phyloP scores from a whole-genome alignment of 2,797 vertebrate species.

The Brachymystax lenok region DNA sequence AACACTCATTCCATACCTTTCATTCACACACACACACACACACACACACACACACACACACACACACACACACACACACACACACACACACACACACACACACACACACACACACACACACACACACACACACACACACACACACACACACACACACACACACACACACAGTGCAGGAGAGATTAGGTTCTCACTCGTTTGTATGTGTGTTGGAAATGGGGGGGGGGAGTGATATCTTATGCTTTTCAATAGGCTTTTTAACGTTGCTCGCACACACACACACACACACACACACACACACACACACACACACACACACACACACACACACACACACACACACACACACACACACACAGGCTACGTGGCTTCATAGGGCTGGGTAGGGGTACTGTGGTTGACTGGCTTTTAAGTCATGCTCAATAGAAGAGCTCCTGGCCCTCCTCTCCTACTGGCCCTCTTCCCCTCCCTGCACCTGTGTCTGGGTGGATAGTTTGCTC shows the following conservation, averaged over 20 bases:
- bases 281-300: slow-evolving; percentile 6
- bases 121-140: slow-evolving; percentile 21
- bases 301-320: slow-evolving; percentile 19
- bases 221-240: slow-evolving; percentile 64
- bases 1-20: slow-evolving; percentile 76
- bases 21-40: slow-evolving; percentile 53
- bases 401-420: slow-evolving; percentile 77
- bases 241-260: too few species aligned
- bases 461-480: slow-evolving; percentile 71
- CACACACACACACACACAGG: slow-evolving; percentile 21
- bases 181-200: background rate
- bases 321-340: slow-evolving; percentile 24
- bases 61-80: slow-evolving; percentile 28
- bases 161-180: too few species aligned
- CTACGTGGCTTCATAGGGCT: slow-evolving; percentile 55
- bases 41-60: slow-evolving; percentile 3
- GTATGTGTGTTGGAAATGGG: background rate
- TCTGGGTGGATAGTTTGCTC: slow-evolving; percentile 45
- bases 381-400: slow-evolving; percentile 72
- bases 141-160: slow-evolving; percentile 17
- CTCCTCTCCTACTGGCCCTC: slow-evolving; percentile 68
- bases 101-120: slow-evolving; percentile 32
- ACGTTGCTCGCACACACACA: slow-evolving; percentile 42
- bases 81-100: slow-evolving; percentile 16
- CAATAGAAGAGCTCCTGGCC: slow-evolving; percentile 69